Evolutionary conservation across 2,113 vertebrate species (phyloP).

Genomic region (Hyla sarda): DNA sequence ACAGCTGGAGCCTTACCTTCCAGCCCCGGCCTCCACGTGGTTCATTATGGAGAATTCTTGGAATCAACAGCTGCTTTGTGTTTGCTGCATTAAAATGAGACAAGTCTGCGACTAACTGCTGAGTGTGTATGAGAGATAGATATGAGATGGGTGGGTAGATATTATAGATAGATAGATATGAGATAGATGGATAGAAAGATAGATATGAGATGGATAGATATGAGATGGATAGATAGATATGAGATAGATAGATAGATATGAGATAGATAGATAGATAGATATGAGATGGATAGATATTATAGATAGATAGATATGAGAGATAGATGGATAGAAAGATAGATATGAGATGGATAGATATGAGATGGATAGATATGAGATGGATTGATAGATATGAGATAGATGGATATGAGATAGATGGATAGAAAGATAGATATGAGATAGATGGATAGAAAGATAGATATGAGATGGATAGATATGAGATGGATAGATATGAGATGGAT

Average conservation of each 20-base stretch:
- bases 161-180: not conserved
- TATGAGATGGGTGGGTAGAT: not conserved
- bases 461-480: too few species aligned
- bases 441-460: too few species aligned
- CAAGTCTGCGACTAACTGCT: slow-evolving; percentile 39
- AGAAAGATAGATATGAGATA: too few species aligned
- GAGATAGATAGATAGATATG: not conserved
- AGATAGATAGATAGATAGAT: not conserved
- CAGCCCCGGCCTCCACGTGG: slow-evolving; percentile 53
- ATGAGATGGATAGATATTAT: too few species aligned
- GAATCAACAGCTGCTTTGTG: slow-evolving; percentile 60
- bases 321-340: not conserved
- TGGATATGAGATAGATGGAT: not conserved
- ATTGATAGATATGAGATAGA: not conserved
- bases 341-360: not conserved
- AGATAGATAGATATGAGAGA: not conserved
- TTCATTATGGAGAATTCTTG: slow-evolving; percentile 55
- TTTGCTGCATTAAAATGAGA: slow-evolving; percentile 54
- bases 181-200: not conserved
- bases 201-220: not conserved
- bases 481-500: too few species aligned
- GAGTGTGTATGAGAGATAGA: not conserved
- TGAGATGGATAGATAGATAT: not conserved
- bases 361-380: not conserved
- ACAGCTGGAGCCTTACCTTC: slow-evolving; percentile 51